These are phyloP conservation scores for Anguilla pacifica DNA, from an alignment of 2,797 vertebrate genomes.

Conservation along the genomic window DNA sequence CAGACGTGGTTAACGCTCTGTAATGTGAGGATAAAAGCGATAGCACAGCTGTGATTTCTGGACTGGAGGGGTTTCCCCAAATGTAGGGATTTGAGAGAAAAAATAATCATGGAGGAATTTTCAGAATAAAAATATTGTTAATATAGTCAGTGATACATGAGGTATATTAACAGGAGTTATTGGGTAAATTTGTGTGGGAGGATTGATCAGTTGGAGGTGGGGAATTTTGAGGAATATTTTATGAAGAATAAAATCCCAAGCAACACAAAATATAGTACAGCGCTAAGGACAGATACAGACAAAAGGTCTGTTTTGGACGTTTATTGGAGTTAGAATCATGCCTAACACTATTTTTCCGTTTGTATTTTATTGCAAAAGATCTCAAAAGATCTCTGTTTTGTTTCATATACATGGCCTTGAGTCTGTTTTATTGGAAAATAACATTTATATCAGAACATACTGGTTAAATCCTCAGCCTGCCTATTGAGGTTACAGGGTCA, in stretches of 20 bases:
- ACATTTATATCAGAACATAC: background rate
- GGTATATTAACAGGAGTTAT: background rate
- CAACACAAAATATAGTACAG: background rate
- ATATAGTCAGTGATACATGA: too few relatives aligned
- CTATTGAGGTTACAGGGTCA: background rate
- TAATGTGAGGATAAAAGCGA: background rate
- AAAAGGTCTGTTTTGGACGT: background rate
- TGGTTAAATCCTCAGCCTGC: background rate
- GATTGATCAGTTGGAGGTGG: background rate
- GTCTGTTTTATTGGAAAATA: background rate
- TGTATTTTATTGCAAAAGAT: background rate
- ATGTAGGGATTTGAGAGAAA: background rate
- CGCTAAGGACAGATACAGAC: background rate
- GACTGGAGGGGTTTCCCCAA: background rate
- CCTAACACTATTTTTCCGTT: background rate
- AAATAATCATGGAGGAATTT: background rate
- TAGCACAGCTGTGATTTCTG: background rate
- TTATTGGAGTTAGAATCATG: background rate
- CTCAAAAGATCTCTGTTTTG: background rate
- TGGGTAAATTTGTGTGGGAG: background rate
- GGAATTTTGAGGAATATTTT: background rate
- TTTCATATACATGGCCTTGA: background rate
- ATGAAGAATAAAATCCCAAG: background rate
- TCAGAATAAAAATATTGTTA: too few relatives aligned
- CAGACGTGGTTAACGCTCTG: background rate